Conservation (phyloP, 2,888 invertebrate species). For the Pecten maximus region DNA sequence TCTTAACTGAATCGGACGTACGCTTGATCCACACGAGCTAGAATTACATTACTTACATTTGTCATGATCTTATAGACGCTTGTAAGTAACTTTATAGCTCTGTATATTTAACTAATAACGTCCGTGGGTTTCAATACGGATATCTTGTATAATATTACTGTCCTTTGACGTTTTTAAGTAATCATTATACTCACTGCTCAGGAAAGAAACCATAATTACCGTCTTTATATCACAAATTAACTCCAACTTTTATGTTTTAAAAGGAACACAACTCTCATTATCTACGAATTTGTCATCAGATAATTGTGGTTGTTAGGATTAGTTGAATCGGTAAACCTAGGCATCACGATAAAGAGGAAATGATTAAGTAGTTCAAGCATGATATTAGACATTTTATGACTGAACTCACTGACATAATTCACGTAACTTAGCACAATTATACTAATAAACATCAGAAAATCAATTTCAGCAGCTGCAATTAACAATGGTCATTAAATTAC, state of each 20-base stretch:
- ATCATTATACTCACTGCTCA: background rate
- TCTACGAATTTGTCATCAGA: background rate
- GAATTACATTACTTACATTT: background rate
- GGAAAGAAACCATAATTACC: background rate
- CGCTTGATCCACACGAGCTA: background rate
- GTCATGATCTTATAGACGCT: background rate
- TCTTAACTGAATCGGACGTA: background rate
- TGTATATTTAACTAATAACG: background rate
- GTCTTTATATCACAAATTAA: background rate
- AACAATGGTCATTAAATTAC: too few species aligned
- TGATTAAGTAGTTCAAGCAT: background rate
- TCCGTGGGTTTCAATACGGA: background rate
- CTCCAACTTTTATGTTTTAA: background rate
- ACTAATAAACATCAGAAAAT: too few species aligned
- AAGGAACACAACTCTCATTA: background rate
- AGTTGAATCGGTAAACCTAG: background rate
- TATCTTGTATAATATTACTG: background rate
- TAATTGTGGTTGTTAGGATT: background rate
- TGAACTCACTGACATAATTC: too few species aligned
- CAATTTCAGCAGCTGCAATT: too few species aligned
- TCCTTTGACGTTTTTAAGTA: background rate
- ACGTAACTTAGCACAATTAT: too few species aligned
- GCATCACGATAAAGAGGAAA: background rate
- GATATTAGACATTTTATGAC: background rate
- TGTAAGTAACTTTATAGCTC: background rate